A percentile compares a stretch with the other conserved stretches of the same genome.
phyloP scores from a whole-genome alignment of 2,888 invertebrate species.

The Ophion slaviceki region DNA sequence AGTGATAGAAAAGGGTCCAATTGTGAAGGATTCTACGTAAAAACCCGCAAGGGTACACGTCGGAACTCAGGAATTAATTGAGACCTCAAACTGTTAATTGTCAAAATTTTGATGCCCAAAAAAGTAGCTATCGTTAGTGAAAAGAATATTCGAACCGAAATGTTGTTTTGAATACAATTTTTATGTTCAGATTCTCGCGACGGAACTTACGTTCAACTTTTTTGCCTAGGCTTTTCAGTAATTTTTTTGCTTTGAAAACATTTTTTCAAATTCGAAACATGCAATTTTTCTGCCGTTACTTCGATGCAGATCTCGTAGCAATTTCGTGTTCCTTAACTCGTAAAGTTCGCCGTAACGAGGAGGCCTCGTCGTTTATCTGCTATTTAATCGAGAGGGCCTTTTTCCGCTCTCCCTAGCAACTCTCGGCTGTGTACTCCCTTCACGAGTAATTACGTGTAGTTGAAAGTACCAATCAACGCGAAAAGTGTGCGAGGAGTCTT shows the following conservation, averaged over 20 bases:
- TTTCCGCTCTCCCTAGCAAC: conserved; percentile 59
- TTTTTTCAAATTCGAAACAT: background rate
- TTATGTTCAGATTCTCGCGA: too few relatives aligned
- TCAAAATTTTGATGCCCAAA: too few relatives aligned
- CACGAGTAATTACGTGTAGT: conserved; percentile 67
- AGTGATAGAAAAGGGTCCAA: too few relatives aligned
- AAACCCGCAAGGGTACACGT: too few relatives aligned
- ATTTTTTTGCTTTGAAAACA: background rate
- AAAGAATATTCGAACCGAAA: too few relatives aligned
- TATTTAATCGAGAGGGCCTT: conserved; percentile 58
- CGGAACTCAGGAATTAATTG: too few relatives aligned
- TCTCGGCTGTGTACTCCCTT: conserved; percentile 61
- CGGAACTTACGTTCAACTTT: too few relatives aligned
- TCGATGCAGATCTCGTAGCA: background rate
- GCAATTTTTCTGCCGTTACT: background rate
- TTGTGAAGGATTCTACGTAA: too few relatives aligned
- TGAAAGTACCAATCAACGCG: conserved; percentile 69
- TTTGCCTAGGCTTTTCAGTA: too few relatives aligned
- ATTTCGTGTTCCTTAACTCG: conserved; percentile 30
- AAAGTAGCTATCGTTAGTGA: too few relatives aligned
- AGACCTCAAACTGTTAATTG: too few relatives aligned
- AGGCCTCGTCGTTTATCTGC: conserved; percentile 40
- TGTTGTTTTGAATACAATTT: too few relatives aligned
- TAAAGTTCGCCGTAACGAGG: conserved; percentile 34
- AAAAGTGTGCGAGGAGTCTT: conserved; percentile 33